phyloP scores from a whole-genome alignment of 2,113 vertebrate species.

The Halichoerus grypus region DNA sequence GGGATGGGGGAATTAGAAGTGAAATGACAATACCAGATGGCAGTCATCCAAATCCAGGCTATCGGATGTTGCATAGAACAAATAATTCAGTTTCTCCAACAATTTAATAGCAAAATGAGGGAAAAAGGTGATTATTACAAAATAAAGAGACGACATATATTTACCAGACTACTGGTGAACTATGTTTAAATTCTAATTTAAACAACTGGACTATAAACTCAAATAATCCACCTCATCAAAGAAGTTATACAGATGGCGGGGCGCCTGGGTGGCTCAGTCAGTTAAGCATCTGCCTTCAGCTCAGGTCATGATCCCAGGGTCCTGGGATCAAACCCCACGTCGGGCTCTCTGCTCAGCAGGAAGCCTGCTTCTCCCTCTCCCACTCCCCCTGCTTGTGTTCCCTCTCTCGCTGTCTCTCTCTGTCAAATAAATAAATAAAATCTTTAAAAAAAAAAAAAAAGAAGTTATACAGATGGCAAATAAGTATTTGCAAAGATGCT shows the following conservation, averaged over 20 bases:
- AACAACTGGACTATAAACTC: not conserved
- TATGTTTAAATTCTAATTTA: not conserved
- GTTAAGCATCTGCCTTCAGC: too few relatives aligned
- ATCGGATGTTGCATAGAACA: not conserved
- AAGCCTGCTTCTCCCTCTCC: too few relatives aligned
- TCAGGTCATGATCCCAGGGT: too few relatives aligned
- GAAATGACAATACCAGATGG: not conserved
- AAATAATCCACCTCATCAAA: not conserved
- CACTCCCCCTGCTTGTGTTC: too few relatives aligned
- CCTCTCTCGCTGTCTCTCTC: too few relatives aligned
- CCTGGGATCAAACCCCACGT: too few relatives aligned
- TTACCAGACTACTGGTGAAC: not conserved
- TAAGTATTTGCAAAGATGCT: not conserved
- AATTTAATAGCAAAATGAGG: not conserved
- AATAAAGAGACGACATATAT: not conserved
- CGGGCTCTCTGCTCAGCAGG: too few relatives aligned
- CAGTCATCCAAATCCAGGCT: not conserved
- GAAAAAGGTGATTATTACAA: not conserved
- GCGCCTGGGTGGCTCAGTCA: too few relatives aligned
- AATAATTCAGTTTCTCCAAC: not conserved
- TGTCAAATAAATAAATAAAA: too few relatives aligned
- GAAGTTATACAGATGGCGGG: not conserved
- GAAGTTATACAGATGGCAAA: not conserved
- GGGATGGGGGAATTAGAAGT: not conserved
- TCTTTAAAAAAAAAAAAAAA: too few relatives aligned